Conservation (phyloP, 2,888 invertebrate genomes). For the Heliconius hortense region DNA sequence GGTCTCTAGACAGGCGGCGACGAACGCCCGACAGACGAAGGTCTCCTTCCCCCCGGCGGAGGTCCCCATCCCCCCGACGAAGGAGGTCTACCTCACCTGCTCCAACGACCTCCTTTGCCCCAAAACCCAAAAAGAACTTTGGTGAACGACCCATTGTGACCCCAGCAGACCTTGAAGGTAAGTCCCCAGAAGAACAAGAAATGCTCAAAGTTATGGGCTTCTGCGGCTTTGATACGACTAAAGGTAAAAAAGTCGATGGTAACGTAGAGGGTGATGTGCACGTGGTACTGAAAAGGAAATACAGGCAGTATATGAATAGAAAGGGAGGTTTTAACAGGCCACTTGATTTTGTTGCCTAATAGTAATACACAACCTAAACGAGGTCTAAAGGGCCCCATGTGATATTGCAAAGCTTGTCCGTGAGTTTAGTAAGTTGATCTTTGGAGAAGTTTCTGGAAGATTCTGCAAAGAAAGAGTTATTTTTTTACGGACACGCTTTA, state of each 20-base stretch:
- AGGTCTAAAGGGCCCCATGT: conserved; percentile 50
- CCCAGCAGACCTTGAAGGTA: conserved; percentile 94
- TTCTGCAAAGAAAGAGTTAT: background rate
- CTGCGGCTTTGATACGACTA: conserved; percentile 96
- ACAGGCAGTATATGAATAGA: conserved; percentile 99
- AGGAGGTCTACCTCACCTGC: conserved; percentile 67
- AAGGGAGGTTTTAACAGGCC: conserved; percentile 99
- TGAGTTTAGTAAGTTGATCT: conserved; percentile 21
- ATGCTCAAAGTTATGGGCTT: conserved; percentile 99
- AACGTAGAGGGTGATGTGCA: conserved; percentile 98
- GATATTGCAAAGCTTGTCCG: conserved; percentile 49
- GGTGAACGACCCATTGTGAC: conserved; percentile 85
- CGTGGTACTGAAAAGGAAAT: conserved; percentile 97
- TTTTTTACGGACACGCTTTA: conserved; percentile 39
- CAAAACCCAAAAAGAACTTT: conserved; percentile 67
- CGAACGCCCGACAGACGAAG: conserved; percentile 58
- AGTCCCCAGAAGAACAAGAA: conserved; percentile 94
- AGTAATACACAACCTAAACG: conserved; percentile 46
- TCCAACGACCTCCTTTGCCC: conserved; percentile 66
- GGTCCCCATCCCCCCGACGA: conserved; percentile 55
- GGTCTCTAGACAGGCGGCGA: conserved; percentile 69
- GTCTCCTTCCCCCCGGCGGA: conserved; percentile 71
- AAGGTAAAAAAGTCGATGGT: conserved; percentile 96
- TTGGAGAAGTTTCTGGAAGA: background rate
- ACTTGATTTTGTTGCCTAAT: conserved; percentile 95